Base-by-base conservation (phyloP, 2,113 vertebrate genomes). In the Crotalus tigris region DNA sequence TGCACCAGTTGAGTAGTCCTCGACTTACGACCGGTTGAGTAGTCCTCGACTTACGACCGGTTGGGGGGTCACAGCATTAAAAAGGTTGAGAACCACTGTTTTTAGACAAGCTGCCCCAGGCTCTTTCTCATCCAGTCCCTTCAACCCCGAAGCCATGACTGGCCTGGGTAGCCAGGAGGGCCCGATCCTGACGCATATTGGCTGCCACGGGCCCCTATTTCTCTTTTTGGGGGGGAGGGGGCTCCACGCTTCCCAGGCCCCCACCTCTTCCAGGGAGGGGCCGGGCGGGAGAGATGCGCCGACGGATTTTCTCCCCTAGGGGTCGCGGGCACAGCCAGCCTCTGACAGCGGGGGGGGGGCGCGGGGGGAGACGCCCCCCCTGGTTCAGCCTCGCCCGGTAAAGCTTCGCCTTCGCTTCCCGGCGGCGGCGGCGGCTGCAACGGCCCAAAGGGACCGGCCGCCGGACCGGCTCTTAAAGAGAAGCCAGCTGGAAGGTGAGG, bases 261-360 rank as follows among this genome's bases (percentile, higher is more conserved):
- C 39, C 85, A 13, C 23, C 64, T 29, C 1, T 12, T 39, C 92
- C 92, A 86, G 12, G 58, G 55, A 87, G 75, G n/a, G 57, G 92
- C 92, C n/a, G 57, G 12, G 19, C 44, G 7, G 23, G 15, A 10
- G 86, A 12, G 55, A 7, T 88, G 85, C 88, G 55, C 57, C 51
- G 91, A 49, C 87, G 64, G 86, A 92, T 95, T 96, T 90, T 95
- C 95, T 93, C 95, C 95, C 93, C 92, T 95, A 96, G 95, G 94
- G 96, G 96, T 92, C 95, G 94, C 93, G 90, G 93, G 92, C 49
- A 39, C 29, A 26, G 26, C 86, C 90, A 19, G 87, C 9, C 88
- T n/a, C 53, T 44, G 69, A 44, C 55, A 21, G 23, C 24, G 59
- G 49, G 21, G 58, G 26, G 29, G 1, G 13, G 89, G 51, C 3